Evolutionary conservation across 92 coral and sea anemone species (phyloP).

Genomic region (Paragorgia papillata): DNA sequence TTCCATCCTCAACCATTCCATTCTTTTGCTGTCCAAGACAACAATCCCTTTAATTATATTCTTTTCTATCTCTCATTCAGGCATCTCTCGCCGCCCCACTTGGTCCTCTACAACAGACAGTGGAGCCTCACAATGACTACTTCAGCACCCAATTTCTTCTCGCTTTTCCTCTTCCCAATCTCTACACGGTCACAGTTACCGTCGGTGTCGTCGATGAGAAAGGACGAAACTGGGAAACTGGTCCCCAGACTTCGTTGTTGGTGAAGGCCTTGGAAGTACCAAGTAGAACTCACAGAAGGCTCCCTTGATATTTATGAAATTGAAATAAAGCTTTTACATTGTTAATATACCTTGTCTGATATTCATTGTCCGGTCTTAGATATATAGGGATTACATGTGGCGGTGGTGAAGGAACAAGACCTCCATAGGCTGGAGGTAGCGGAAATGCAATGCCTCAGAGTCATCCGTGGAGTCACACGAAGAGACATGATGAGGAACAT

Average conservation of each 20-base stretch:
- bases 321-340: not conserved
- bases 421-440: too few species aligned
- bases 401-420: too few species aligned
- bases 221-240: conserved; percentile 92
- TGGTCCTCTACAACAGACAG: conserved; percentile 83
- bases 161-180: conserved; percentile 67
- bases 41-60: too few species aligned
- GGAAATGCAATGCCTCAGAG: too few species aligned
- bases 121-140: conserved; percentile 91
- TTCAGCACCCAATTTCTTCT: conserved; percentile 98
- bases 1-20: too few species aligned
- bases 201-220: conserved; percentile 83
- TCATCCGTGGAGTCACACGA: too few species aligned
- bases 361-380: too few species aligned
- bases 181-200: conserved; percentile 80
- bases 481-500: too few species aligned
- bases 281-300: conserved; percentile 49
- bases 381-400: too few species aligned
- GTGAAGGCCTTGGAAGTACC: conserved; percentile 76
- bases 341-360: too few species aligned
- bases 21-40: too few species aligned
- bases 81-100: conserved; percentile 59
- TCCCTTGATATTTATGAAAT: not conserved
- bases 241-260: conserved; percentile 76
- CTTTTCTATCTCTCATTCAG: conserved; percentile 41